Evolutionary conservation across 2,113 vertebrate species (phyloP).

Genomic region (Sphaerodactylus townsendi): DNA sequence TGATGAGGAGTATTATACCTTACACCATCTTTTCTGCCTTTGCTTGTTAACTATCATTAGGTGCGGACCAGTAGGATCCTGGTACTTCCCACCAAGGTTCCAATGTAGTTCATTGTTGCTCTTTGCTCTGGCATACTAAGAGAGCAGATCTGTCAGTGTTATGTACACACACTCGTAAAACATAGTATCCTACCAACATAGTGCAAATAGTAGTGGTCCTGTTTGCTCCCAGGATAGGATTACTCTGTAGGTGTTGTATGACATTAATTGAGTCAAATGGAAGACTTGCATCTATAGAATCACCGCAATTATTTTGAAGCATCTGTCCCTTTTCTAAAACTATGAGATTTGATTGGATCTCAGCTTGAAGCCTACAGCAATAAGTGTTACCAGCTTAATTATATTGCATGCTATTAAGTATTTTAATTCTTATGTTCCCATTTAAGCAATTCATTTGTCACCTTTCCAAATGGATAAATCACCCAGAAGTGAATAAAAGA

Average conservation of each 20-base stretch:
- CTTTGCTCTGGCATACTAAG: background rate
- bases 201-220: background rate
- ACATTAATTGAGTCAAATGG: conserved; percentile 39
- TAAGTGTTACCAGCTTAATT: conserved; percentile 50
- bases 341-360: conserved; percentile 40
- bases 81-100: too few species aligned
- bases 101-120: background rate
- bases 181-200: background rate
- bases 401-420: conserved; percentile 40
- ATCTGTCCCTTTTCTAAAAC: conserved; percentile 49
- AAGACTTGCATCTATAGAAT: conserved; percentile 23
- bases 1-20: background rate
- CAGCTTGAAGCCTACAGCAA: conserved; percentile 45
- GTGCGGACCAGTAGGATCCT: background rate
- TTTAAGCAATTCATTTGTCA: conserved; percentile 9
- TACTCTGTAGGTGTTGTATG: background rate
- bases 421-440: conserved; percentile 18
- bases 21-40: background rate
- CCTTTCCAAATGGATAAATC: conserved; percentile 28
- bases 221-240: background rate
- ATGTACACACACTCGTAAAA: background rate
- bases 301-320: background rate
- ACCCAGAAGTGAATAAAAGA: background rate
- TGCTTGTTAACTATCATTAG: background rate
- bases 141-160: background rate